These are phyloP conservation scores for Synanthedon myopaeformis DNA, from an alignment of 2,888 invertebrate genomes.

Conservation along the genomic window DNA sequence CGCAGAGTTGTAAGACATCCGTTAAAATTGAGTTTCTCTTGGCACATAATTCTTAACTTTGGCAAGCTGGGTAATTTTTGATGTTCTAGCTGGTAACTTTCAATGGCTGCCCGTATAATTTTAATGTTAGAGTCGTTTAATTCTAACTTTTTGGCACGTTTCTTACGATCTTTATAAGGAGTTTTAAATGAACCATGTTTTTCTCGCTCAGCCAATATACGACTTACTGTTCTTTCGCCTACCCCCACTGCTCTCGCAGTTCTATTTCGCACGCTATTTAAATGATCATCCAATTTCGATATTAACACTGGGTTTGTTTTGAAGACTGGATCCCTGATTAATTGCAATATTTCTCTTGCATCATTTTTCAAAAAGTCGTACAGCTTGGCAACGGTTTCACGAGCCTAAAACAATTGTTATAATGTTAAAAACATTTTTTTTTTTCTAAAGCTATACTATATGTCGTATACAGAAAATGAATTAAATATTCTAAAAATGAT, in stretches of 20 bases:
- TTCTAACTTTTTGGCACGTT: constrained; percentile 1
- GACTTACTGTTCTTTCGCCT: not conserved
- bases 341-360: not conserved
- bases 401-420: not conserved
- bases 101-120: not conserved
- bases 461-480: not conserved
- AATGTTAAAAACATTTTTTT: not conserved
- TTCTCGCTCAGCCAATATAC: not conserved
- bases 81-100: not conserved
- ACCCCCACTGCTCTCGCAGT: not conserved
- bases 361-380: not conserved
- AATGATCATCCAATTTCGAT: not conserved
- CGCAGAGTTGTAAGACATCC: not conserved
- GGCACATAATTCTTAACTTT: not conserved
- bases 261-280: not conserved
- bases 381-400: not conserved
- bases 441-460: not conserved
- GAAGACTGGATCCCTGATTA: not conserved
- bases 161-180: not conserved
- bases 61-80: not conserved
- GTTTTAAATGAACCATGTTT: not conserved
- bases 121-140: constrained; percentile 1
- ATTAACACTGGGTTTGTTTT: not conserved
- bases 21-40: not conserved
- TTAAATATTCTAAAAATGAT: too few species aligned